Evolutionary conservation across 2,113 vertebrate genomes (phyloP), one percentile per base, ranked within the genome.

Genomic region (Echinops telfairi): DNA sequence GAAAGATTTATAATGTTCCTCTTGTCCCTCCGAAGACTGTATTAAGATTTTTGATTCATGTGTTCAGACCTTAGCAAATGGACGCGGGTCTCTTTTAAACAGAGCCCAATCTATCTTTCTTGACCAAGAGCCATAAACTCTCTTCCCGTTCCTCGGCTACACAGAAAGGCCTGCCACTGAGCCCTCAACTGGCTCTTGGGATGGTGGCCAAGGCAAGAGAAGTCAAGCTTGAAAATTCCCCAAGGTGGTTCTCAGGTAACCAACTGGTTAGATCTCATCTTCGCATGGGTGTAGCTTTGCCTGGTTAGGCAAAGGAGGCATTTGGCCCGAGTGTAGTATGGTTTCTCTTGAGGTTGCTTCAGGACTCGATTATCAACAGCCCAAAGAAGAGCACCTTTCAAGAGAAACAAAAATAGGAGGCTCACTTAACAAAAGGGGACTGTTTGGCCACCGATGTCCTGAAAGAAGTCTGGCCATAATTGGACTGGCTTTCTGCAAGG

Each of bases 331-430:
- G 90, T 91, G 91, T 75, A 83, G 92, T 96, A 83, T 57, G 73
- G 90, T 82, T 97, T 96, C 84, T 96, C 95, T 96, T 96, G 92
- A 89, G 90, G 94, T 95, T 94, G 93, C 94, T 89, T 80, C 60
- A 36, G 86, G 90, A 78, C 83, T 94, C 33, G 36, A 81, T 94
- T 96, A 57, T 58, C 89, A 97, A 95, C n/a, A 94, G 89, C 93
- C 92, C 58, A 84, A 95, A 97, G 88, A 97, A 96, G 79, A 95
- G 75, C 89, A 90, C 89, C 94, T 97, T 97, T 93, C 92, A 95
- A 64, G 93, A 91, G 64, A 40, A 83, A 89, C 80, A 89, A 93
- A 96, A 96, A 94, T 77, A 95, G 95, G 95, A 93, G 81, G 14
- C 94, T 92, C 16, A 15, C 31, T 86, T 91, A 91, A 90, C 93